phyloP scores from a whole-genome alignment of 2,113 vertebrate genomes.

The Paralichthys olivaceus region DNA sequence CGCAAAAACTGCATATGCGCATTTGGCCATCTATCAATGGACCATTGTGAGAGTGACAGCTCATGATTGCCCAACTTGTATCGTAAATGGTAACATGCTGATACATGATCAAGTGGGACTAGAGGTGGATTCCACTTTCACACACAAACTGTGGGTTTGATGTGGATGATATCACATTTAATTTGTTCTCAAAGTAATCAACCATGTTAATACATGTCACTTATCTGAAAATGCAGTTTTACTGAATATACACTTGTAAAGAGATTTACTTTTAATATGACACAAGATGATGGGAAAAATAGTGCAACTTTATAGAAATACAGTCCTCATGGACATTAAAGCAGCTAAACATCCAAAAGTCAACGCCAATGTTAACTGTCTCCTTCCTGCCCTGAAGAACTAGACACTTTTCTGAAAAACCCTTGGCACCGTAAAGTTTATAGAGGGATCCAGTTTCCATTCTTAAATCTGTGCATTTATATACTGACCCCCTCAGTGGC shows the following conservation, averaged over 20 bases:
- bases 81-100: constrained; percentile 44
- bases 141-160: constrained; percentile 37
- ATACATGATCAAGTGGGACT: constrained; percentile 44
- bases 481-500: background rate
- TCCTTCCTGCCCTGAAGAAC: constrained; percentile 25
- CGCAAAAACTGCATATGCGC: constrained; percentile 40
- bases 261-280: no score
- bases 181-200: constrained; percentile 16
- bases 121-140: constrained; percentile 13
- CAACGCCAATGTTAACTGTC: constrained; percentile 22
- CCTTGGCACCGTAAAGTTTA: constrained; percentile 31
- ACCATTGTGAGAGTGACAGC: constrained; percentile 36
- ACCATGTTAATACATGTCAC: no score
- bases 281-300: no score
- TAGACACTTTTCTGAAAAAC: constrained; percentile 15
- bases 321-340: background rate
- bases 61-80: constrained; percentile 38
- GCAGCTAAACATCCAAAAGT: constrained; percentile 5
- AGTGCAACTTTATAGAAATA: background rate
- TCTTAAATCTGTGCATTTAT: constrained; percentile 17
- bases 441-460: constrained; percentile 44
- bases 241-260: no score
- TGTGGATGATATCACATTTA: constrained; percentile 6
- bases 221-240: no score
- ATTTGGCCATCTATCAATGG: constrained; percentile 42